A percentile compares a stretch with the other conserved stretches of the same genome.
Evolutionary conservation across 2,888 invertebrate species (phyloP).

Genomic region (Siphlonurus alternatus): DNA sequence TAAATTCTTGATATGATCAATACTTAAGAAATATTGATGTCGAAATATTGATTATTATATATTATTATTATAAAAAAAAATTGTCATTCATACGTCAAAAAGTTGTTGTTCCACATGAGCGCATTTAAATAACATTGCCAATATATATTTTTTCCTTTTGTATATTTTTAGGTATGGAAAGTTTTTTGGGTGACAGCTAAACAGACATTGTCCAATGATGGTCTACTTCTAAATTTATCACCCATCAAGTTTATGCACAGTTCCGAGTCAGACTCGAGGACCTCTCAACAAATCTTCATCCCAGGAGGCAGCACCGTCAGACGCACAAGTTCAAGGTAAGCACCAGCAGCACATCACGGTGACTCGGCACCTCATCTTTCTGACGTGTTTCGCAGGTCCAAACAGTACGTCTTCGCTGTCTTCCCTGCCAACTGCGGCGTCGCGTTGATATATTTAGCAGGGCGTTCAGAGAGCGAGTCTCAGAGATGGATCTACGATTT

Average conservation of each 20-base stretch:
- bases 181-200: constrained; percentile 1
- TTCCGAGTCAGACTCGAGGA: background rate
- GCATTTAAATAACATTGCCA: background rate
- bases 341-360: constrained; percentile 1
- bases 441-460: constrained; percentile 40
- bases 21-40: too few relatives aligned
- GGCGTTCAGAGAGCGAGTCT: constrained; percentile 42
- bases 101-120: too few relatives aligned
- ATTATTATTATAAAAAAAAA: too few relatives aligned
- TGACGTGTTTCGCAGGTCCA: constrained; percentile 28
- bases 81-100: too few relatives aligned
- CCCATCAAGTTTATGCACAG: background rate
- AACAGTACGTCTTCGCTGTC: constrained; percentile 50
- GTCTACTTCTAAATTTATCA: background rate
- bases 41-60: too few relatives aligned
- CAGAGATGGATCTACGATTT: constrained; percentile 53
- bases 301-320: constrained; percentile 29
- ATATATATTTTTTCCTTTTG: background rate
- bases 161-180: background rate
- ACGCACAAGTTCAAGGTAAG: constrained; percentile 40
- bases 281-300: background rate
- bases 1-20: too few relatives aligned
- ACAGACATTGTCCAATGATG: background rate
- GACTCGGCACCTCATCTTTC: background rate
- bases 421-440: constrained; percentile 29